phyloP scores from a whole-genome alignment of 2,797 vertebrate species.

The Botia kubotai region DNA sequence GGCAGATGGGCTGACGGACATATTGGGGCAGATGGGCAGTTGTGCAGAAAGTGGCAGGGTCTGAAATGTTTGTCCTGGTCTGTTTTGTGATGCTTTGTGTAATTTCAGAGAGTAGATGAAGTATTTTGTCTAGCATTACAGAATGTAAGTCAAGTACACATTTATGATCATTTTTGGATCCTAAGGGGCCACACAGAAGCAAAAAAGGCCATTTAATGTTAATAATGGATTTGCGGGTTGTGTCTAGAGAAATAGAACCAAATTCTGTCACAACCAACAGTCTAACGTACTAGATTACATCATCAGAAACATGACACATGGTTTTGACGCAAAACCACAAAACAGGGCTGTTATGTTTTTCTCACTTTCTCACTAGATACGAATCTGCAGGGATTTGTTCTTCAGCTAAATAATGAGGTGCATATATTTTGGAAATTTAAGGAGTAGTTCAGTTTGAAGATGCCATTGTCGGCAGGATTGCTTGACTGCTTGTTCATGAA shows the following conservation, averaged over 20 bases:
- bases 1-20: neutral
- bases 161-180: no score
- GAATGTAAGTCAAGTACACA: neutral
- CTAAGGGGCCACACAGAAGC: neutral
- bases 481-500: constrained; percentile 2
- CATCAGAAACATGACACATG: neutral
- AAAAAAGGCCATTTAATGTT: neutral
- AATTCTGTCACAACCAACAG: neutral
- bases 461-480: neutral
- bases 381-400: neutral
- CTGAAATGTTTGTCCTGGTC: neutral
- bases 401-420: neutral
- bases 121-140: neutral
- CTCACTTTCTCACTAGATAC: neutral
- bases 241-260: neutral
- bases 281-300: constrained; percentile 1
- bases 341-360: neutral
- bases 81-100: neutral
- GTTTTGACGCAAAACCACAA: neutral
- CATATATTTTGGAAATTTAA: neutral
- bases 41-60: neutral
- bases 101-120: neutral
- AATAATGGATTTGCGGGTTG: neutral
- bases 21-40: neutral
- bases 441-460: neutral